These are phyloP conservation scores for Pterocles burchelli DNA, from an alignment of 2,113 vertebrate genomes.

Conservation along the genomic window DNA sequence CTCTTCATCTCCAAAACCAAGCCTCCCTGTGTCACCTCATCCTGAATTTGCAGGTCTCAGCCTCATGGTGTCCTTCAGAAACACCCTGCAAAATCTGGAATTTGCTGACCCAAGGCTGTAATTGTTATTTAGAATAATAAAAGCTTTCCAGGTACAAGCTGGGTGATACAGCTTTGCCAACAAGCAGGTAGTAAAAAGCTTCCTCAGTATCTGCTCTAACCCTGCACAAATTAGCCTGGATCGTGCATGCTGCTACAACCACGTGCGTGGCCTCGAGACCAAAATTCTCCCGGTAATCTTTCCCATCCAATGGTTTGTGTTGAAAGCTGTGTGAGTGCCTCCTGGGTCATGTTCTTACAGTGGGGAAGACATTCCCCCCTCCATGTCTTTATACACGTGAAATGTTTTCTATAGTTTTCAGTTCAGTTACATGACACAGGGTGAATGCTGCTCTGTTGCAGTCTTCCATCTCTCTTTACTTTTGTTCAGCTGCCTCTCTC, in stretches of 20 bases:
- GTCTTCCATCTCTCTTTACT: neutral
- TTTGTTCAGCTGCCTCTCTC: neutral
- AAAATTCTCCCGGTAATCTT: neutral
- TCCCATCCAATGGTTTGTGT: neutral
- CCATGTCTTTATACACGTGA: accelerated
- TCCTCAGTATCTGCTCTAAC: neutral
- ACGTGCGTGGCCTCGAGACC: neutral
- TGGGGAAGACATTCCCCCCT: neutral
- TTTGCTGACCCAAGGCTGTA: neutral
- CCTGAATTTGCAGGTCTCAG: neutral
- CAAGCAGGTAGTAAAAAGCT: neutral
- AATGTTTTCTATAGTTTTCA: neutral
- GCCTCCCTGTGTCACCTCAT: neutral
- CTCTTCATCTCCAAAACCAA: neutral
- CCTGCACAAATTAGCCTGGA: neutral
- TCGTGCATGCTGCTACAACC: neutral
- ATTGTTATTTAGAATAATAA: neutral
- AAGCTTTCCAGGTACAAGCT: neutral
- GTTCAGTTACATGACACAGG: neutral
- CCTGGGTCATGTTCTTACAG: neutral
- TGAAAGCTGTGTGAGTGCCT: neutral
- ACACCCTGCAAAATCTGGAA: neutral
- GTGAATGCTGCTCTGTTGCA: neutral
- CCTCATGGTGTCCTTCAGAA: neutral
- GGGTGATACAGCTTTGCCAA: neutral